Percentiles rank a stretch among this genome's conserved stretches.
Conservation (phyloP, 2,888 invertebrate species). For the Odontocerum albicorne region DNA sequence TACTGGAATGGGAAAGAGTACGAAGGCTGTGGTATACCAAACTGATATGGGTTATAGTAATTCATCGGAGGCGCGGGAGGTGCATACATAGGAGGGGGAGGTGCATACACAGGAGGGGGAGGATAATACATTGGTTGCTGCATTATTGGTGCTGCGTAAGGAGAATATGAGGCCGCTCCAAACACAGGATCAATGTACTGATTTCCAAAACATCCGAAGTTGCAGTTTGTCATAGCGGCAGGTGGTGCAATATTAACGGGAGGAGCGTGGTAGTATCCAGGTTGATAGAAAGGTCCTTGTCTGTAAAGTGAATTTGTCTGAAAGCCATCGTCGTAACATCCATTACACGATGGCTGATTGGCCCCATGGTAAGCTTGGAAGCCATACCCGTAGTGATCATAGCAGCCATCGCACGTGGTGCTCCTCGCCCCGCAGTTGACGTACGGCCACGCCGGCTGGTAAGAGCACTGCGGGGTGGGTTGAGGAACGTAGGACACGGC, state of each 20-base stretch:
- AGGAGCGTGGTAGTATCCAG: constrained; percentile 32
- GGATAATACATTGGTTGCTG: background rate
- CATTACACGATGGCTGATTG: constrained; percentile 25
- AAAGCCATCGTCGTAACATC: constrained; percentile 44
- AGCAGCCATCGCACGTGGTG: constrained; percentile 44
- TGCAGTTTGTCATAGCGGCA: constrained; percentile 1
- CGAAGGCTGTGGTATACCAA: too few relatives aligned
- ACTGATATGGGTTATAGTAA: too few relatives aligned
- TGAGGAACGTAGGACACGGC: constrained; percentile 39
- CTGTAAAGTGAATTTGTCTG: constrained; percentile 41
- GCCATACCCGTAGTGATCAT: constrained; percentile 40
- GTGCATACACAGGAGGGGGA: background rate
- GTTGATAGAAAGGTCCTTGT: constrained; percentile 42
- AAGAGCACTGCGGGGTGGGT: constrained; percentile 45
- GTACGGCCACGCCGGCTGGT: constrained; percentile 45
- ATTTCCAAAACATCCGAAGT: constrained; percentile 30
- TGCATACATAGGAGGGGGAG: background rate
- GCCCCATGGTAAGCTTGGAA: constrained; percentile 23
- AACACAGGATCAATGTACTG: constrained; percentile 33
- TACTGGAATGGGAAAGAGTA: too few relatives aligned
- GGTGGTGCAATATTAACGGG: constrained; percentile 8
- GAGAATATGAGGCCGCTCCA: constrained; percentile 25
- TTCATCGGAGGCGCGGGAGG: background rate
- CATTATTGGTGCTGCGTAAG: constrained; percentile 7
- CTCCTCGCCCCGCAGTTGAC: constrained; percentile 36